Evolutionary conservation across 2,797 vertebrate genomes (phyloP).

Genomic region (Phataginus tricuspis): DNA sequence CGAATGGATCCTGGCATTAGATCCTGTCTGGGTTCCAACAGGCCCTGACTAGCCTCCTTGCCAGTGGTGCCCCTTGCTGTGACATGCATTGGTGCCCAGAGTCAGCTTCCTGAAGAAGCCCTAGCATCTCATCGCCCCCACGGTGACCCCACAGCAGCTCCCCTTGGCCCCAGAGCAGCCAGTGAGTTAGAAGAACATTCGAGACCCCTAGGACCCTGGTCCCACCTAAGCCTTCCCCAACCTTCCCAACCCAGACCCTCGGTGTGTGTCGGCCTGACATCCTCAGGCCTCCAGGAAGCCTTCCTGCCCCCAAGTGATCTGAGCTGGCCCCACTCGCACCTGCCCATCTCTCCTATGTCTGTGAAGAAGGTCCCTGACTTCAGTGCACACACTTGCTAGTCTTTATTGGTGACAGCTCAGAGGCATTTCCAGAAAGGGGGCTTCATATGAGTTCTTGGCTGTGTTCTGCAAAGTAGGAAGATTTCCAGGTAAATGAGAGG

Average conservation of each 20-base stretch:
- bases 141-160: neutral
- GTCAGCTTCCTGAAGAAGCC: neutral
- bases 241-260: neutral
- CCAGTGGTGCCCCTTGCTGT: neutral
- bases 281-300: neutral
- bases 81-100: neutral
- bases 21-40: neutral
- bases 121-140: neutral
- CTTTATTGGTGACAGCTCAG: neutral
- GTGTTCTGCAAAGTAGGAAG: neutral
- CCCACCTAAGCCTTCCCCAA: neutral
- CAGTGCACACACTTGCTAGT: neutral
- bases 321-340: neutral
- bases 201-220: neutral
- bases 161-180: neutral
- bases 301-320: neutral
- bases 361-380: fast-evolving
- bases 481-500: neutral
- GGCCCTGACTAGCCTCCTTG: neutral
- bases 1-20: neutral
- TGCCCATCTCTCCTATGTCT: fast-evolving
- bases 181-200: neutral
- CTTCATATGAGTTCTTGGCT: neutral
- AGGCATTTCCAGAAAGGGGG: neutral
- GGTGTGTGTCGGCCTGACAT: fast-evolving